Base-by-base conservation (phyloP, 2,888 invertebrate species). In the Glyphotaelius pellucidus region DNA sequence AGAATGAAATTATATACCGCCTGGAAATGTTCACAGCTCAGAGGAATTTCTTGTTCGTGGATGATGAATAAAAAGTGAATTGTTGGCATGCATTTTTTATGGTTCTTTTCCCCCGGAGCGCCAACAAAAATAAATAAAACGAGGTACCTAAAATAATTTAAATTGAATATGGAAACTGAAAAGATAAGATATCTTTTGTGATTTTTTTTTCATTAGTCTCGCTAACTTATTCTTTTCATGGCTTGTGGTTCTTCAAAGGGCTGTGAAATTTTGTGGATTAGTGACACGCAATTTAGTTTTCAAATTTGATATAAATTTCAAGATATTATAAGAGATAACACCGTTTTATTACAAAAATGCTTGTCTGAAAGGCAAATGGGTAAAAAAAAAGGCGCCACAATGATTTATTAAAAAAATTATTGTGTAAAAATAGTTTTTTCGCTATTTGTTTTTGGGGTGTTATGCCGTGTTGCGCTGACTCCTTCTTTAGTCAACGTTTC, bases 11-110 rank as follows among this genome's bases (percentile, higher is more conserved):
- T 84, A 35, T 25, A 84, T 11, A 38, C 42, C 30, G 25, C 30
- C 30, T 87, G 30, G 32, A 87, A 87, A 87, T 81, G 81, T 89
- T 83, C 42, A 90, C 79, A 90, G 91, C 52, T 81, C 83, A 52
- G 80, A 80, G 89, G 84, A 89, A 89, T 91, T 83, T 81, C 89
- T 84, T 38, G 91, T 89, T 89, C 91, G 79, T 91, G 79, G 84
- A 89, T 19, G 85, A 38, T 30, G 80, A 91, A 89, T 85, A 84
- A 91, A 89, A 89, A 88, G 87, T 87, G 80, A 67, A 79, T 90
- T 89, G 85, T 85, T 79, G 90, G 80, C 42, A 35, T 89, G 91
- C 89, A 91, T 91, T 91, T 91, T 91, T 91, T 84, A 91, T 80
- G 30, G 19, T 35, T 30, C n/a, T 2, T 38, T 85, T 85, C 3